Conservation (phyloP, 2,797 vertebrate genomes). For the Argyrosomus regius region DNA sequence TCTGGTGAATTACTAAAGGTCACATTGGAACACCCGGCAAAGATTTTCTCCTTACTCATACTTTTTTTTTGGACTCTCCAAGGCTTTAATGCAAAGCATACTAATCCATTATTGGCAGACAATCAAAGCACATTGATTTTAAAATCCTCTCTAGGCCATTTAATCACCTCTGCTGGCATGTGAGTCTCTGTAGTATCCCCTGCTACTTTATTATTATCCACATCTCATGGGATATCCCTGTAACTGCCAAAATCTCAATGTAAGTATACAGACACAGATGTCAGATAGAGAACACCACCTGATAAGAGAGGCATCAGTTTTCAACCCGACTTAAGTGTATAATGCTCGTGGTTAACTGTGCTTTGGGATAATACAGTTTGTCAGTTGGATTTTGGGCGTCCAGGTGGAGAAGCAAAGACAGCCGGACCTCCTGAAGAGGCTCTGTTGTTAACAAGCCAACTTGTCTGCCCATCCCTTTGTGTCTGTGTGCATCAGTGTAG, state of each 20-base stretch:
- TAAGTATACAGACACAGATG: constrained; percentile 6
- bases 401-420: constrained; percentile 13
- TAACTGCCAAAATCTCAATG: background rate
- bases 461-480: background rate
- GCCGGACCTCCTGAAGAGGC: background rate
- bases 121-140: constrained; percentile 71
- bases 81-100: constrained; percentile 13
- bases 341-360: constrained; percentile 4
- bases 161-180: constrained; percentile 60
- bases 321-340: background rate
- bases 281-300: background rate
- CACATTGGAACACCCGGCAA: background rate
- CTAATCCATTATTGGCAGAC: constrained; percentile 59
- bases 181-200: constrained; percentile 16
- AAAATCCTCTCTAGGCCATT: constrained; percentile 62
- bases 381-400: constrained; percentile 28
- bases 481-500: background rate
- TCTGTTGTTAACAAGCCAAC: constrained; percentile 1
- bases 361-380: background rate
- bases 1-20: constrained; percentile 11
- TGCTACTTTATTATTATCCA: constrained; percentile 26
- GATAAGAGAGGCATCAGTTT: background rate
- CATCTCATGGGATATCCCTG: constrained; percentile 35
- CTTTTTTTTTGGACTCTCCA: constrained; percentile 25
- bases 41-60: constrained; percentile 3